phyloP scores from a whole-genome alignment of 2,113 vertebrate species.

The Microcebus lehilahytsara region DNA sequence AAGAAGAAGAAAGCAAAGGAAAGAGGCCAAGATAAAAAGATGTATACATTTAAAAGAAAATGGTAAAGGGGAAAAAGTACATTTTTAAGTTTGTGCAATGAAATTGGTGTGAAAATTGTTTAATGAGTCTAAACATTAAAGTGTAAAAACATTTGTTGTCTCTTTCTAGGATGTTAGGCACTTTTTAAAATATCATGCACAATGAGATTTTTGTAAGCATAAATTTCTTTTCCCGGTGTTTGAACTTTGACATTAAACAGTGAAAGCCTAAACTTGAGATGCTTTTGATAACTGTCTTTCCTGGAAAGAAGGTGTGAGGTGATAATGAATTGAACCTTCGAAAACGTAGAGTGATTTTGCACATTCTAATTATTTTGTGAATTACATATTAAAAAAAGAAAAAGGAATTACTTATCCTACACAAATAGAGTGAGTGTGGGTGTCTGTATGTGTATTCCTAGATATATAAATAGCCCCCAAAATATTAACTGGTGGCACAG shows the following conservation, averaged over 20 bases:
- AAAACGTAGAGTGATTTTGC: slow-evolving; percentile 16
- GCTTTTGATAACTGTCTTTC: slow-evolving; percentile 42
- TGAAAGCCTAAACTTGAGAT: slow-evolving; percentile 5
- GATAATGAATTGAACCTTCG: slow-evolving; percentile 50
- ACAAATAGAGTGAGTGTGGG: not conserved
- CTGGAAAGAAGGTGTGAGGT: slow-evolving; percentile 11
- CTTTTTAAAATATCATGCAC: slow-evolving; percentile 69
- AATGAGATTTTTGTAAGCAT: slow-evolving; percentile 75
- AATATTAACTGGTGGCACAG: not conserved
- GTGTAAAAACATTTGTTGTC: slow-evolving; percentile 89
- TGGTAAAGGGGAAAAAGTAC: slow-evolving; percentile 73
- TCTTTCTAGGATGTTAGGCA: slow-evolving; percentile 75
- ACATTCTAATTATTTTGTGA: slow-evolving; percentile 23
- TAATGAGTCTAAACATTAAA: slow-evolving; percentile 83
- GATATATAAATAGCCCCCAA: not conserved
- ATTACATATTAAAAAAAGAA: not conserved
- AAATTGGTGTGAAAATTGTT: slow-evolving; percentile 86
- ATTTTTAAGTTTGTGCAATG: slow-evolving; percentile 80
- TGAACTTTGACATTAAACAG: slow-evolving; percentile 60
- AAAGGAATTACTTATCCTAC: not conserved
- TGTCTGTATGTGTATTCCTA: not conserved
- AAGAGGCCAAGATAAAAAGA: not conserved
- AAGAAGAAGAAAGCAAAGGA: not conserved
- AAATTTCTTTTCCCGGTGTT: slow-evolving; percentile 64
- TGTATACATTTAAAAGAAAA: slow-evolving; percentile 86